phyloP scores from a whole-genome alignment of 1,140 invertebrate species.

The Heterodera carotae region DNA sequence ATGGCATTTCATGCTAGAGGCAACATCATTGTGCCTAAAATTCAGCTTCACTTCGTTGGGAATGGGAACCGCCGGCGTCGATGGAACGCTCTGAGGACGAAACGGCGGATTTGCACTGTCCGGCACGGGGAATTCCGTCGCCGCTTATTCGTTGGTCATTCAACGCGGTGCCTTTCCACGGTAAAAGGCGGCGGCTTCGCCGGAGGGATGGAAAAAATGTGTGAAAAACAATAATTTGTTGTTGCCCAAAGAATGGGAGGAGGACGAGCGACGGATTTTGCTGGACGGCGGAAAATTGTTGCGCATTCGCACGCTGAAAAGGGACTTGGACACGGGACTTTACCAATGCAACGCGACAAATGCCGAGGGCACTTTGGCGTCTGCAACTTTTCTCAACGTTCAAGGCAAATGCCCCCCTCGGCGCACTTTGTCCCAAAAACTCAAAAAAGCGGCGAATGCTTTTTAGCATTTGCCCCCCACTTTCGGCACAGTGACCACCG shows the following conservation, averaged over 20 bases:
- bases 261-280: constrained; percentile 72
- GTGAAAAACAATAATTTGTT: constrained; percentile 22
- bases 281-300: constrained; percentile 59
- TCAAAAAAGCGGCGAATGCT: no score
- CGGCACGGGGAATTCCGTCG: constrained; percentile 81
- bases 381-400: constrained; percentile 96
- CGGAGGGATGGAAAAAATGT: not conserved
- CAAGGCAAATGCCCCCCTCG: constrained; percentile 70
- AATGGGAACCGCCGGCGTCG: constrained; percentile 79
- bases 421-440: no score
- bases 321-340: constrained; percentile 86
- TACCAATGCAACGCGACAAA: constrained; percentile 99
- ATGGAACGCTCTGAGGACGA: constrained; percentile 87
- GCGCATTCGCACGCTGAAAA: constrained; percentile 77
- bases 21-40: not conserved
- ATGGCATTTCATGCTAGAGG: not conserved
- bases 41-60: constrained; percentile 83
- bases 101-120: constrained; percentile 81
- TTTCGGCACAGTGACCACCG: constrained; percentile 57
- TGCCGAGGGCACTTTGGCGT: constrained; percentile 93
- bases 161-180: constrained; percentile 75
- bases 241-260: constrained; percentile 70
- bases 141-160: constrained; percentile 93
- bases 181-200: constrained; percentile 21
- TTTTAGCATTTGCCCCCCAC: constrained; percentile 57